Conservation (phyloP, 2,113 vertebrate genomes). For the Dromas ardeola region DNA sequence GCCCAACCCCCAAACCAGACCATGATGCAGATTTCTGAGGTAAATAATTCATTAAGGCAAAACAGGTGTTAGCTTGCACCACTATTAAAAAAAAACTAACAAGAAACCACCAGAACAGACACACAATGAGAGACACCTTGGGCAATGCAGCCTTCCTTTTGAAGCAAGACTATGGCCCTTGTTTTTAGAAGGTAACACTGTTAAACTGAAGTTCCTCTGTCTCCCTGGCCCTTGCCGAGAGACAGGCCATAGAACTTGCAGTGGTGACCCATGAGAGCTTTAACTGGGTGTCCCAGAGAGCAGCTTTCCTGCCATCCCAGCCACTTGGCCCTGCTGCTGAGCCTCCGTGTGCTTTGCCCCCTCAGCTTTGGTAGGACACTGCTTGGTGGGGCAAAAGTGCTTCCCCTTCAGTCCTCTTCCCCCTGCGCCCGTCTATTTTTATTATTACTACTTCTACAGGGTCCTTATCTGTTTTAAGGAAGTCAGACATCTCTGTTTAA, state of each 20-base stretch:
- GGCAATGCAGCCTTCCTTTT: not conserved
- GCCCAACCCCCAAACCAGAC: not conserved
- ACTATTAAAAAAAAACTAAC: not conserved
- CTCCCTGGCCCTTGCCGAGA: not conserved
- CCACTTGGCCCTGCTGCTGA: not conserved
- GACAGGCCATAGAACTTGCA: not conserved
- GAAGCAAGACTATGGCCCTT: not conserved
- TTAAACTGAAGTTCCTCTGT: not conserved
- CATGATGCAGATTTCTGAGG: not conserved
- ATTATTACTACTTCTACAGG: not conserved
- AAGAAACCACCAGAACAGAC: not conserved
- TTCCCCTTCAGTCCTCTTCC: not conserved
- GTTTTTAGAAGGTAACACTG: not conserved
- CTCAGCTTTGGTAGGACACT: not conserved
- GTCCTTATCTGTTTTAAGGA: not conserved
- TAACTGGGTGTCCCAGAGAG: not conserved
- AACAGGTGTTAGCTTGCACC: not conserved
- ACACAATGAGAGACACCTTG: not conserved
- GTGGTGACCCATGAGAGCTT: not conserved
- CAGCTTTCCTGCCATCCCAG: not conserved
- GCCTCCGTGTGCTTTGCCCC: not conserved
- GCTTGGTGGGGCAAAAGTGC: accelerated
- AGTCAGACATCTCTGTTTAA: not conserved
- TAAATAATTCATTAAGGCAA: not conserved
- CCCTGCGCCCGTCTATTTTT: not conserved